These are phyloP conservation scores for Salvelinus alpinus DNA, from an alignment of 2,113 vertebrate species.

Conservation along the genomic window DNA sequence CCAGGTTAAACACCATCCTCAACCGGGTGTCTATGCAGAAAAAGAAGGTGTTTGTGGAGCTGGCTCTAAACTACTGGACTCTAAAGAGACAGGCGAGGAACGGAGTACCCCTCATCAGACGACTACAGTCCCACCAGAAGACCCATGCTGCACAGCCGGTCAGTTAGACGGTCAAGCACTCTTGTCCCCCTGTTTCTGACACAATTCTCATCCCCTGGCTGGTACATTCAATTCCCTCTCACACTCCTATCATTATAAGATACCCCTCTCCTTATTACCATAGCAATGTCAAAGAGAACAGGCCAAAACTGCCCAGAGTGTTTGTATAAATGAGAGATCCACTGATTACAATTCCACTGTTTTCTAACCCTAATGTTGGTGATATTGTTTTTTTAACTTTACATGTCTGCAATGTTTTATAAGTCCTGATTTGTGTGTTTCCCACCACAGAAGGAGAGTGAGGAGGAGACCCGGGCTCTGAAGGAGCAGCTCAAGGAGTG, in stretches of 20 bases:
- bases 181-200: neutral
- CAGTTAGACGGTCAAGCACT: conserved; percentile 58
- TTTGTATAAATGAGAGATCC: neutral
- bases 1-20: conserved; percentile 92
- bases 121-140: conserved; percentile 90
- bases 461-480: conserved; percentile 88
- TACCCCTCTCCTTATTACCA: neutral
- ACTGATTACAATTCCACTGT: too few relatives aligned
- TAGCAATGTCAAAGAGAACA: too few relatives aligned
- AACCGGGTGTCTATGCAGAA: conserved; percentile 96
- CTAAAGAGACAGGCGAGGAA: conserved; percentile 94
- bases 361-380: neutral
- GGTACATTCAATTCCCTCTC: conserved; percentile 2
- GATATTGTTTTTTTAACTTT: neutral
- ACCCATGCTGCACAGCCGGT: conserved; percentile 81
- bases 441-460: conserved; percentile 81
- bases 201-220: neutral
- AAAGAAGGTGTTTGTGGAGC: conserved; percentile 93
- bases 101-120: conserved; percentile 88
- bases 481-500: conserved; percentile 95
- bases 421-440: neutral
- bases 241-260: neutral
- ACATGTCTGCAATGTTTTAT: too few relatives aligned
- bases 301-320: too few relatives aligned
- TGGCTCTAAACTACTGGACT: conserved; percentile 94